Base-by-base conservation (phyloP, 2,888 invertebrate genomes). In the Sinodicranocentrus sp. region DNA sequence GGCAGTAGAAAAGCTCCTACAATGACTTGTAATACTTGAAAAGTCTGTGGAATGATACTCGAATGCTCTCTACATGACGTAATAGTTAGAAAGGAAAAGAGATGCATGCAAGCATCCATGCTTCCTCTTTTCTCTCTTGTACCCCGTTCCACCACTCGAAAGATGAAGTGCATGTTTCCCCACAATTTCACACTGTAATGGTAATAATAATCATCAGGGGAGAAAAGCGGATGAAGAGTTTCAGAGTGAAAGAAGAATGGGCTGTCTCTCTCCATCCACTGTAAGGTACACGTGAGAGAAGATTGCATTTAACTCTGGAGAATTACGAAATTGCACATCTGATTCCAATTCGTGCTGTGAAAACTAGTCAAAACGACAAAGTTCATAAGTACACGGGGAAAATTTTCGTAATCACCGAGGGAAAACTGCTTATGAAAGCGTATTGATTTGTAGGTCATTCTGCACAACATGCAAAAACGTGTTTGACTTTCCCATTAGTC, bases 151-250 rank as follows among this genome's bases (percentile, higher is more conserved):
- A 68, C 76, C 67, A 78, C 78, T 78, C 61, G 70, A 78, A 70
- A 70, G 78, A 78, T 70, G 70, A 70, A 70, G 70, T 78, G 70
- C 78, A 78, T 78, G 78, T 78, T 78, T 78, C 78, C 78, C 78
- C 78, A 59, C 78, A 78, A 78, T 78, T 78, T 78, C 78, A 78
- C 78, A 78, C 78, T 78, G 78, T 70, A 70, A 70, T 78, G 78
- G 68, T 78, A 70, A 70, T 78, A 78, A 78, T 78, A 78, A 78
- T 70, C 70, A 78, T 78, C 78, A 70, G 39, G 78, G 78, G 78
- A 63, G 54, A 78, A 70, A 59, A 2, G 70, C 70, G 33, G 44
- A 59, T 28, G 48, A 68, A 23, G 13, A 68, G 39, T 68, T 68
- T 59, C 39, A n/a, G n/a, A 76, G 65, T 67, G 54, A 67, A 59